Evolutionary conservation across 2,797 vertebrate species (phyloP), one percentile per base, ranked within the genome.

Genomic region (Falco novaeseelandiae): DNA sequence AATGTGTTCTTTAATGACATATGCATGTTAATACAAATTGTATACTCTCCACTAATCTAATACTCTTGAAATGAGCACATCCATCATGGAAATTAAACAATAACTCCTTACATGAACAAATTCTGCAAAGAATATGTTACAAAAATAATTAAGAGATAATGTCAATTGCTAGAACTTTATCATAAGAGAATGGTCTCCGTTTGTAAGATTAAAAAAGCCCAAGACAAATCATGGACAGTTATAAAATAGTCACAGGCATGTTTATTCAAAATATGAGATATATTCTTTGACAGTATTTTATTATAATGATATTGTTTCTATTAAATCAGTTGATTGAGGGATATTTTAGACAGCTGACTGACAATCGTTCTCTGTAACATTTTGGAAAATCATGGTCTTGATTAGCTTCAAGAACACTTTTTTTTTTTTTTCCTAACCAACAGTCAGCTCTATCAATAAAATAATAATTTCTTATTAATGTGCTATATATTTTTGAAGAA

Each of bases 101-200:
- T 93, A 97, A 96, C 89, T 95, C 96, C 89, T 97, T 95, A 93
- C 66, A 95, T 86, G 83, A 94, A 91, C 96, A 96, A 97, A 97
- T 96, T 95, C 95, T 91, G 48, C 90, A 73, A 97, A 82, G 93
- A 96, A 96, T 97, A 92, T 77, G 73, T 96, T 96, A 93, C 81
- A 93, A 93, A 97, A 97, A 96, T 96, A 98, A 98, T 97, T 98
- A 97, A 97, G 81, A 93, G 92, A 96, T 81, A 96, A 95, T 65
- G 48, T 82, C 88, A 92, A 29, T 85, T 93, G 83, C 32, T 71
- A 80, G 81, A 93, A 84, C 65, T 65, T 90, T 74, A 66, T 90
- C 80, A 65, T 83, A 76, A 95, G 62, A 93, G 54, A 95, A 88
- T 29, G 32, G 36, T 52, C 82, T 94, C 73, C 52, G 61, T 86